Conservation (phyloP, 2,888 invertebrate species). For the Cyclophora punctaria region DNA sequence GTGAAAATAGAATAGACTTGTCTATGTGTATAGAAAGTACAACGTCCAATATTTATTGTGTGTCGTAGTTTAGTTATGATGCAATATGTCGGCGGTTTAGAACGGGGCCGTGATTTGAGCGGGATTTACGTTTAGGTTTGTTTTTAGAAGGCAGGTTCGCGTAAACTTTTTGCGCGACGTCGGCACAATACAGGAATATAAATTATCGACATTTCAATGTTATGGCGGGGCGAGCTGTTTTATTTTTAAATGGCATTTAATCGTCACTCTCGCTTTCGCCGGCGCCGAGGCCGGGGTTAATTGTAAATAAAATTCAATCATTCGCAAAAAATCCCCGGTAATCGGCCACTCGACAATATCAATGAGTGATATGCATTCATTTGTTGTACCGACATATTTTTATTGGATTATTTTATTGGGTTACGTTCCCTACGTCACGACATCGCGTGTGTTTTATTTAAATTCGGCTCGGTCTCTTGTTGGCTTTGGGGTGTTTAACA, state of each 20-base stretch:
- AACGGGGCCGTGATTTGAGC: too few relatives aligned
- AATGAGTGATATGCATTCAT: slow-evolving; percentile 53
- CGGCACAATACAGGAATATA: slow-evolving; percentile 27
- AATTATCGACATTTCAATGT: slow-evolving; percentile 47
- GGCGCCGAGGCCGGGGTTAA: slow-evolving; percentile 61
- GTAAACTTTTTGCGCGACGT: not conserved
- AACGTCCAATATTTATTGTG: too few relatives aligned
- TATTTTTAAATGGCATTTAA: slow-evolving; percentile 74
- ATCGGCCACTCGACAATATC: slow-evolving; percentile 61
- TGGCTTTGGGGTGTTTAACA: too few relatives aligned
- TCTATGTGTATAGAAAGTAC: not conserved
- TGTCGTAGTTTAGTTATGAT: too few relatives aligned
- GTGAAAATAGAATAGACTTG: not conserved
- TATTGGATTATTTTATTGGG: slow-evolving; percentile 32
- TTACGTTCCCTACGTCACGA: slow-evolving; percentile 13
- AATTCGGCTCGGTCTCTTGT: not conserved
- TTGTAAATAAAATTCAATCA: slow-evolving; percentile 75
- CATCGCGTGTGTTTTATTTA: slow-evolving; percentile 23
- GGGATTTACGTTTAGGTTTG: not conserved
- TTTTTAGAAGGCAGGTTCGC: not conserved
- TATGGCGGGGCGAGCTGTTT: slow-evolving; percentile 58
- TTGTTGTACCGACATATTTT: slow-evolving; percentile 12
- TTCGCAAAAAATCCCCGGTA: slow-evolving; percentile 68
- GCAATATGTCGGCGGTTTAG: too few relatives aligned
- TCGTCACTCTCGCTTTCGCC: slow-evolving; percentile 68